These are phyloP conservation scores for Clupea harengus DNA, from an alignment of 2,113 vertebrate species.

Conservation along the genomic window DNA sequence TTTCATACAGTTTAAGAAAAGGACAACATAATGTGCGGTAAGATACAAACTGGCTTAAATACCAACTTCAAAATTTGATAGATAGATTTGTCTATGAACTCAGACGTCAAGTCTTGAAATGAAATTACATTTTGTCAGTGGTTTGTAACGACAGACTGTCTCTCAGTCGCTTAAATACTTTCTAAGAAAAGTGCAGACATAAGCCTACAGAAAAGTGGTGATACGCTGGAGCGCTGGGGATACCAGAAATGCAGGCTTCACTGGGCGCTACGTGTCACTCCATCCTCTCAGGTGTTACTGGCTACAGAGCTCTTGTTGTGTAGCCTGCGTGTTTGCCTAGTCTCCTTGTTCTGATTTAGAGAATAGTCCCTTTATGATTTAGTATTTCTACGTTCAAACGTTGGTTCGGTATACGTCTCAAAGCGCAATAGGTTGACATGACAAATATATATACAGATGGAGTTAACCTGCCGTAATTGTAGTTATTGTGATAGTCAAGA, in stretches of 20 bases:
- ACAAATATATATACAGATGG: not conserved
- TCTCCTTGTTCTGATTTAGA: no score
- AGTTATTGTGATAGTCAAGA: not conserved
- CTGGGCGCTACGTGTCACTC: slow-evolving; percentile 11
- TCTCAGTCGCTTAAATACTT: not conserved
- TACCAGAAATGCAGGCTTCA: not conserved
- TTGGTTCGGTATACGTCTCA: not conserved
- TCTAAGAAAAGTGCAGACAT: not conserved
- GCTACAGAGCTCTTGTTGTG: not conserved
- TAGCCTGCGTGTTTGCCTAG: no score
- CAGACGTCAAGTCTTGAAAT: not conserved
- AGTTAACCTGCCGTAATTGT: not conserved
- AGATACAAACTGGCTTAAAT: not conserved
- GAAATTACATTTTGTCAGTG: not conserved
- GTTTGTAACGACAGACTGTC: not conserved
- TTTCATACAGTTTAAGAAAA: not conserved
- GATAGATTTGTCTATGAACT: not conserved
- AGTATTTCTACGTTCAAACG: no score
- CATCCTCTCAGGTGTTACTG: not conserved
- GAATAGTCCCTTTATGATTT: no score
- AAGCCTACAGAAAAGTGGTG: not conserved
- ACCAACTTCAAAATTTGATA: not conserved
- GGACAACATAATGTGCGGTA: not conserved
- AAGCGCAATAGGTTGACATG: not conserved
- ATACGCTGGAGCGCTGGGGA: not conserved